Evolutionary conservation across 2,797 vertebrate genomes (phyloP).

Genomic region (Lepus townsendii): DNA sequence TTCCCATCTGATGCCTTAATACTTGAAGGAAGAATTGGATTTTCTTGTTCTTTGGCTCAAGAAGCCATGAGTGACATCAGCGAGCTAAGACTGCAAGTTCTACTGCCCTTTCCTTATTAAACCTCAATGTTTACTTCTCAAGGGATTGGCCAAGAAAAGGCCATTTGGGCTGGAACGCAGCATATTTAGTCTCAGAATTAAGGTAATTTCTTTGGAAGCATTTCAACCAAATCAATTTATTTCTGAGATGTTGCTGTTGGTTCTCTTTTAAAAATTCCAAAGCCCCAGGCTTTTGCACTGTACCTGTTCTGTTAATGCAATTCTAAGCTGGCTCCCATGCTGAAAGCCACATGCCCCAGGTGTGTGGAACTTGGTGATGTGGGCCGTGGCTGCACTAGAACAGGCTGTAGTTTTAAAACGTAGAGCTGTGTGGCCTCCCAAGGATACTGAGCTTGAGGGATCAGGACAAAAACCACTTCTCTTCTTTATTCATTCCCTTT

Average conservation of each 20-base stretch:
- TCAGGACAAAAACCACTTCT: not conserved
- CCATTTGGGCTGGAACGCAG: conserved; percentile 81
- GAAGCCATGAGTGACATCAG: conserved; percentile 81
- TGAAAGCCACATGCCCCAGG: not conserved
- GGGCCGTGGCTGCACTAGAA: not conserved
- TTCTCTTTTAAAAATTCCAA: conserved; percentile 83
- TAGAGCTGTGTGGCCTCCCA: not conserved
- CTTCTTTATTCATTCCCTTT: conserved; percentile 8
- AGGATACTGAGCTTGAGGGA: not conserved
- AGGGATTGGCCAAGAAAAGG: conserved; percentile 83
- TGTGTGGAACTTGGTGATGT: not conserved
- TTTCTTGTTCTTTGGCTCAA: conserved; percentile 83
- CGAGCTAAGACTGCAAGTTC: conserved; percentile 74
- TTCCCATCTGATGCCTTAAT: conserved; percentile 80
- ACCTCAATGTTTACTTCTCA: conserved; percentile 82
- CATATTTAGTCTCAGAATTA: conserved; percentile 87
- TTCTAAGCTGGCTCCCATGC: conserved; percentile 42
- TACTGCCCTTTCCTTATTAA: conserved; percentile 80
- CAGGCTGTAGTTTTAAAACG: not conserved
- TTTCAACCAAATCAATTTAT: conserved; percentile 84
- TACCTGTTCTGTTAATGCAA: conserved; percentile 76
- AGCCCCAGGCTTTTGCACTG: conserved; percentile 73
- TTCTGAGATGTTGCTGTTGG: conserved; percentile 83
- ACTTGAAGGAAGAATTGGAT: conserved; percentile 84
- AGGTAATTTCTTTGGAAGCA: conserved; percentile 86